These are phyloP conservation scores for Silurus asotus DNA, from an alignment of 2,113 vertebrate species.

Conservation along the genomic window DNA sequence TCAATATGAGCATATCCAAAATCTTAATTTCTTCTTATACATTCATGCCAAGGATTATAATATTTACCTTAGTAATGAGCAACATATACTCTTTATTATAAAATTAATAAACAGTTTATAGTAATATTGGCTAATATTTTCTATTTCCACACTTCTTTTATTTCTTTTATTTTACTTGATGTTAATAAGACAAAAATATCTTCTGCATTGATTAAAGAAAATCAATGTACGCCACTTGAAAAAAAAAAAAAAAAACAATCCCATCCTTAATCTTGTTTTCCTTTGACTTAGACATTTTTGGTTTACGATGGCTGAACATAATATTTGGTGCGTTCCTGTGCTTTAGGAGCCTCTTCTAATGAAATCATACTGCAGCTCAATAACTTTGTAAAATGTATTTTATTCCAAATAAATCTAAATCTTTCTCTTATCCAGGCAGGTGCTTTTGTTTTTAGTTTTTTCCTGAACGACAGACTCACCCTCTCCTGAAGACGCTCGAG, in stretches of 20 bases:
- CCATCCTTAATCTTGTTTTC: too few species aligned
- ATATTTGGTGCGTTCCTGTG: background rate
- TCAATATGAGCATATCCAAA: background rate
- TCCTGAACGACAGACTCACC: conserved; percentile 60
- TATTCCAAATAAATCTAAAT: background rate
- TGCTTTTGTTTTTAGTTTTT: background rate
- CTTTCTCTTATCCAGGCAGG: background rate
- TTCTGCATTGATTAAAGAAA: too few species aligned
- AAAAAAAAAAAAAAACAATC: too few species aligned
- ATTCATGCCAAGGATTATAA: background rate
- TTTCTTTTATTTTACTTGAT: background rate
- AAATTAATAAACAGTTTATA: background rate
- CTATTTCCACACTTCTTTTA: background rate
- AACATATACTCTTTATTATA: too few species aligned
- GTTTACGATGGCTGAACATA: background rate
- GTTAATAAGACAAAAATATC: background rate
- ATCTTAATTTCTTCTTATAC: background rate
- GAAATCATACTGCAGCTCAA: background rate
- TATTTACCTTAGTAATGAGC: background rate
- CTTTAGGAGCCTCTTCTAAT: background rate
- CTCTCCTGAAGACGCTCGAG: conserved; percentile 85
- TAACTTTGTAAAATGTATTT: background rate
- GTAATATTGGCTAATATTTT: background rate
- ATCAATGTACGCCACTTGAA: too few species aligned
- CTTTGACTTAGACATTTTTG: background rate